A percentile compares a stretch with the other conserved stretches of the same genome.
Evolutionary conservation across 2,797 vertebrate species (phyloP).

Genomic region (Enteromius radiatus): DNA sequence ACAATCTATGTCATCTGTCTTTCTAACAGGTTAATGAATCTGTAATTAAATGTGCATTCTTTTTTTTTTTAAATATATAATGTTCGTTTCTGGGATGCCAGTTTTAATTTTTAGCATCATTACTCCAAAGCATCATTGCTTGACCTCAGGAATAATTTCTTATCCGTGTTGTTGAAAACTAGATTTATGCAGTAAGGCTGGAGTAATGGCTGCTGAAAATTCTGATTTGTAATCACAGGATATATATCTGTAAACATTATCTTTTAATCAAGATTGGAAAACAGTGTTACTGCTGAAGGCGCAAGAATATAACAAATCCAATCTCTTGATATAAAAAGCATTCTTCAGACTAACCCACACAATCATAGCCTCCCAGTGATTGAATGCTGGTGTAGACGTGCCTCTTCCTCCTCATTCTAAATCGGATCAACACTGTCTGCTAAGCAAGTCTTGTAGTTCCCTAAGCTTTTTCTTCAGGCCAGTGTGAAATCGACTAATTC

Average conservation of each 20-base stretch:
- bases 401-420: constrained; percentile 11
- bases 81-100: neutral
- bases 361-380: neutral
- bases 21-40: neutral
- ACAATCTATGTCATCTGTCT: neutral
- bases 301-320: neutral
- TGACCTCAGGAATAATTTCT: neutral
- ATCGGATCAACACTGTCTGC: constrained; percentile 24
- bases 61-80: neutral
- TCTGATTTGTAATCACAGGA: neutral
- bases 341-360: neutral
- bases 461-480: constrained; percentile 22
- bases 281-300: neutral
- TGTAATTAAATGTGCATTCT: neutral
- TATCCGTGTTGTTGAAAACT: neutral
- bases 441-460: constrained; percentile 32
- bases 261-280: neutral
- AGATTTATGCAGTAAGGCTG: neutral
- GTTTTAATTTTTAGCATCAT: neutral
- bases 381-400: neutral
- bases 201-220: neutral
- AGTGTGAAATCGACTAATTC: constrained; percentile 63
- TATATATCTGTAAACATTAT: neutral
- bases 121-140: too few relatives aligned
- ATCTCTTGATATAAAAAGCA: neutral